A percentile compares a stretch with the other conserved stretches of the same genome.
phyloP scores from a whole-genome alignment of 2,888 invertebrate species.

The Noctua janthe region DNA sequence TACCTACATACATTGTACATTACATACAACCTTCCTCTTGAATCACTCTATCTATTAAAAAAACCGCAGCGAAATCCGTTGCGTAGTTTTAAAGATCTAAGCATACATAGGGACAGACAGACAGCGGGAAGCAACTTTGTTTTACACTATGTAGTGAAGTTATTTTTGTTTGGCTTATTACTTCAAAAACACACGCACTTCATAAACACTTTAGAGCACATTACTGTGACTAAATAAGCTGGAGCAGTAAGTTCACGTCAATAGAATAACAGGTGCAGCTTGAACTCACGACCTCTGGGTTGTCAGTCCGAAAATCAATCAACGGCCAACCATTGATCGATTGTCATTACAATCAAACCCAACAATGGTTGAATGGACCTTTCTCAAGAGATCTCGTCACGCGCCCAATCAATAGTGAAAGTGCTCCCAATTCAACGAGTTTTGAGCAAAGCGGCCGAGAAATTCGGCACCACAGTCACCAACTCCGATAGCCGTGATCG shows the following conservation, averaged over 20 bases:
- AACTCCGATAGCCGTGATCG: slow-evolving; percentile 76
- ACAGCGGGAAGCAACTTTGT: too few species aligned
- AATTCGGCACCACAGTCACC: slow-evolving; percentile 51
- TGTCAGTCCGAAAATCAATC: neutral
- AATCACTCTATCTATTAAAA: too few species aligned
- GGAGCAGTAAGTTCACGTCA: neutral
- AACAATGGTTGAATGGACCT: slow-evolving; percentile 32
- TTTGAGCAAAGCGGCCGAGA: slow-evolving; percentile 17
- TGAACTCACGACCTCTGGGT: neutral
- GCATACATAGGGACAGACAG: too few species aligned
- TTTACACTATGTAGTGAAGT: neutral
- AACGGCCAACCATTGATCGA: neutral
- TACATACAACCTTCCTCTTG: too few species aligned
- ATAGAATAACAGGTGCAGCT: neutral
- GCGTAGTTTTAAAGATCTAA: too few species aligned
- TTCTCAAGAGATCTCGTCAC: slow-evolving; percentile 36
- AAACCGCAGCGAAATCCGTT: too few species aligned
- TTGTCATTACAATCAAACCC: neutral
- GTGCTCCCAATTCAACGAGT: slow-evolving; percentile 31
- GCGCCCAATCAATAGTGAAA: slow-evolving; percentile 39
- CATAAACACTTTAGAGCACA: neutral
- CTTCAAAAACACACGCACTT: neutral
- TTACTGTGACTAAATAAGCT: neutral
- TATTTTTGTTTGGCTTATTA: neutral
- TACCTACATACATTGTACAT: too few species aligned